Evolutionary conservation across 2,113 vertebrate genomes (phyloP).

Genomic region (Calyptommatus sinebrachiatus): DNA sequence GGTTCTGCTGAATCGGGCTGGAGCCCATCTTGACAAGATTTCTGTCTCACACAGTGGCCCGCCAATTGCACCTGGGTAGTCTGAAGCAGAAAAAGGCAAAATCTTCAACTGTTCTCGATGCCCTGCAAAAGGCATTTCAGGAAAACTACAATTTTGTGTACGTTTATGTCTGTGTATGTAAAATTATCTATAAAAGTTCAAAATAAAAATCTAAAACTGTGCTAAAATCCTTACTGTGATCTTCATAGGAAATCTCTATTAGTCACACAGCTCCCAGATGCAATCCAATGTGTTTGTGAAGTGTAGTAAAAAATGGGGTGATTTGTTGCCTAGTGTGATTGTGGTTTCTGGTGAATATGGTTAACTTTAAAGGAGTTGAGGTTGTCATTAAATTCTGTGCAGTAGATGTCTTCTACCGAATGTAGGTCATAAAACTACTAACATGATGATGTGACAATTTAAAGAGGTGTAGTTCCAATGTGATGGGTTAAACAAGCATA

Average conservation of each 20-base stretch:
- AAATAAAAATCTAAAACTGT: not conserved
- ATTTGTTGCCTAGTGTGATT: not conserved
- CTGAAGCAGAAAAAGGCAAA: no score
- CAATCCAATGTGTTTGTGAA: not conserved
- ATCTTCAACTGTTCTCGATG: no score
- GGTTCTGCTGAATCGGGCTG: no score
- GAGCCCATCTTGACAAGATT: no score
- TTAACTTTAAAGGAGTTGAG: not conserved
- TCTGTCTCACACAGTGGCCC: no score
- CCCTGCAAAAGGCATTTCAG: no score
- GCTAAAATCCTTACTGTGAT: not conserved
- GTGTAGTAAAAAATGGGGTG: not conserved
- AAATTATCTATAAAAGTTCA: no score
- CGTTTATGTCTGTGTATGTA: no score
- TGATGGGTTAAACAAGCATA: not conserved
- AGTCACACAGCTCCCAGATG: not conserved
- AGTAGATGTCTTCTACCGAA: not conserved
- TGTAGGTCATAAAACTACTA: not conserved
- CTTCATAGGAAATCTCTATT: not conserved
- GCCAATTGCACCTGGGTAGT: no score
- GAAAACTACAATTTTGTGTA: no score
- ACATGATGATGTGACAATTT: accelerated
- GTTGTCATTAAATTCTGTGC: not conserved
- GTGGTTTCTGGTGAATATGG: not conserved
- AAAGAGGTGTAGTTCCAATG: not conserved